Conservation (phyloP, 2,888 invertebrate genomes). For the Gandaritis pyraliata region DNA sequence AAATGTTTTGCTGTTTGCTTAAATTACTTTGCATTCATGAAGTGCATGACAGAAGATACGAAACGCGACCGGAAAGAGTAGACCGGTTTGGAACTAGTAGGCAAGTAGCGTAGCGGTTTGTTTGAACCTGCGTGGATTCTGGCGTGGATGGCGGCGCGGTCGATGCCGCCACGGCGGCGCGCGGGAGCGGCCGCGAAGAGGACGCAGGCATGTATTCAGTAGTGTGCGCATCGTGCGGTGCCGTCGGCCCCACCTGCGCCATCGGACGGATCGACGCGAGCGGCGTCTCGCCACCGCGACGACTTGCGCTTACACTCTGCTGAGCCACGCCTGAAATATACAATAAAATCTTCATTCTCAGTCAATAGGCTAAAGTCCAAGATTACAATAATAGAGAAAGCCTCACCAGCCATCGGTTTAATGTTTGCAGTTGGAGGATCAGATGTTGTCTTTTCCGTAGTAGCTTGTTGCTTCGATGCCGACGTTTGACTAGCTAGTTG, state of each 20-base stretch:
- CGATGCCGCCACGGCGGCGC: conserved; percentile 88
- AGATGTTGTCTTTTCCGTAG: conserved; percentile 81
- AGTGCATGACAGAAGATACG: no score
- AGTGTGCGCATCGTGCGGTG: conserved; percentile 83
- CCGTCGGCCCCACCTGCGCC: conserved; percentile 92
- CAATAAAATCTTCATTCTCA: background rate
- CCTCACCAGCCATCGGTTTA: conserved; percentile 94
- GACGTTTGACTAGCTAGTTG: conserved; percentile 89
- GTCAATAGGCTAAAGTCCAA: background rate
- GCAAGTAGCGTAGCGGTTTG: no score
- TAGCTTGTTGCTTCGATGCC: conserved; percentile 86
- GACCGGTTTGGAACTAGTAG: no score
- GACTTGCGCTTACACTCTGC: conserved; percentile 81
- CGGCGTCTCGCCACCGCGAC: conserved; percentile 91
- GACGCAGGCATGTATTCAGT: conserved; percentile 95
- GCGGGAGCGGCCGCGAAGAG: conserved; percentile 86
- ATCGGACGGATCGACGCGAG: conserved; percentile 97
- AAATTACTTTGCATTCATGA: no score
- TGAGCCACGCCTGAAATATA: conserved; percentile 69
- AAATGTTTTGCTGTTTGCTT: background rate
- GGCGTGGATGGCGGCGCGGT: conserved; percentile 82
- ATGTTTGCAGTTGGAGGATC: conserved; percentile 94
- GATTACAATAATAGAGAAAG: background rate
- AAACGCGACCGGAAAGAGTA: no score
- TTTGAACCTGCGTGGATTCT: conserved; percentile 72